phyloP scores from a whole-genome alignment of 2,113 vertebrate genomes.

The Phyllopteryx taeniolatus region DNA sequence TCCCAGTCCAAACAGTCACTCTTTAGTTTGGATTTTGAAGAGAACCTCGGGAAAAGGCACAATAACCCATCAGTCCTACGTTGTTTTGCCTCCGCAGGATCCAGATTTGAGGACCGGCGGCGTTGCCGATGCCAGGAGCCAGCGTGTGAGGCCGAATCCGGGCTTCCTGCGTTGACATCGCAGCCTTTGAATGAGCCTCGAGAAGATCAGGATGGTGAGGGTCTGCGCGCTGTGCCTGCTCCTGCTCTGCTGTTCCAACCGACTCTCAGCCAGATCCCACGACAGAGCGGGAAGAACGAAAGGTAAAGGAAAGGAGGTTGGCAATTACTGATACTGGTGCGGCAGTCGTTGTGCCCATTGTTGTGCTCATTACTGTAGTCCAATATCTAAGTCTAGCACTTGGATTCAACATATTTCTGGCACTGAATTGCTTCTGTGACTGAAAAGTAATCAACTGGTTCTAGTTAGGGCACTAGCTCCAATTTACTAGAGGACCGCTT shows the following conservation, averaged over 20 bases:
- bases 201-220: slow-evolving; percentile 54
- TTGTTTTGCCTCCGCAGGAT: slow-evolving; percentile 32
- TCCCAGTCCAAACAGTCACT: slow-evolving; percentile 33
- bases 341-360: too few relatives aligned
- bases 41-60: not conserved
- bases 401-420: not conserved
- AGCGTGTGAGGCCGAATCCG: slow-evolving; percentile 54
- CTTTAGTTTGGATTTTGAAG: slow-evolving; percentile 1
- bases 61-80: too few relatives aligned
- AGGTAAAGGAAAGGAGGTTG: slow-evolving; percentile 50
- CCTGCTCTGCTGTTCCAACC: slow-evolving; percentile 51
- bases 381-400: too few relatives aligned
- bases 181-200: slow-evolving; percentile 5
- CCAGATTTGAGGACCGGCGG: slow-evolving; percentile 30
- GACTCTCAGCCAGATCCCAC: slow-evolving; percentile 25
- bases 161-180: slow-evolving; percentile 30
- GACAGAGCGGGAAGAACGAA: slow-evolving; percentile 40
- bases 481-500: not conserved
- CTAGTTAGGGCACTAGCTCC: not conserved
- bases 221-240: slow-evolving; percentile 54
- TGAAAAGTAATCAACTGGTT: not conserved
- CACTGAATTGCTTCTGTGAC: not conserved
- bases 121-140: slow-evolving; percentile 57
- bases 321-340: not conserved
- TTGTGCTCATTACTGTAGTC: too few relatives aligned